Evolutionary conservation across 2,888 invertebrate genomes (phyloP), one percentile per base, ranked within the genome.

Genomic region (Lasioglossum oenotherae): DNA sequence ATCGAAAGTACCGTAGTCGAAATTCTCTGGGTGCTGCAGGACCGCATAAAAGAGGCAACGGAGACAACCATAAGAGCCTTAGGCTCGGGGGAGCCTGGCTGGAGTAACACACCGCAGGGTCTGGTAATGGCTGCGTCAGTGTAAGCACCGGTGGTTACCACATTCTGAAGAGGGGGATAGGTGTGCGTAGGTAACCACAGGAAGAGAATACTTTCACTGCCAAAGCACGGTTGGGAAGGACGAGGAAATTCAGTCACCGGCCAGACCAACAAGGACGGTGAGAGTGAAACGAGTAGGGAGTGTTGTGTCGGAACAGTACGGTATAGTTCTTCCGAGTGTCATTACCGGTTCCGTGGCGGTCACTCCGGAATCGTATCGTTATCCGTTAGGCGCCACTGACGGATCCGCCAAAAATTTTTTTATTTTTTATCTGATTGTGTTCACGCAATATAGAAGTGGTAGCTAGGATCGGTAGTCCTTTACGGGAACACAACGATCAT

Each of bases 141-240:
- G 81, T 79, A 78, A 82, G 85, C 67, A 80, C 78, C 81, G 81
- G 71, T 75, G 82, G 84, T 90, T 87, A 87, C 83, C 86, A 90
- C 83, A 87, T 81, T 82, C 57, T 46, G 72, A 4, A 60, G 76
- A 46, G 64, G 71, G 60, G 80, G 71, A 91, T 90, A 90, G 90
- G 91, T 89, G 89, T 87, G 90, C 88, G 90, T 88, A 88, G 86
- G 91, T 89, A 92, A 92, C 90, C 90, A 92, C 93, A 93, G 93
- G 94, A 94, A 94, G 94, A 94, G 93, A 94, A 93, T 92, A 94
- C 95, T 95, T 95, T 95, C 95, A 95, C 95, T 94, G 92, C 92
- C 93, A 92, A 93, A 91, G 92, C 92, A 87, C 90, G 90, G 88
- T 87, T 49, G 90, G 88, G 90, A 91, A 93, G 91, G 90, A 93